Conservation (phyloP, 2,888 invertebrate genomes). For the Zygogramma bicolorata region DNA sequence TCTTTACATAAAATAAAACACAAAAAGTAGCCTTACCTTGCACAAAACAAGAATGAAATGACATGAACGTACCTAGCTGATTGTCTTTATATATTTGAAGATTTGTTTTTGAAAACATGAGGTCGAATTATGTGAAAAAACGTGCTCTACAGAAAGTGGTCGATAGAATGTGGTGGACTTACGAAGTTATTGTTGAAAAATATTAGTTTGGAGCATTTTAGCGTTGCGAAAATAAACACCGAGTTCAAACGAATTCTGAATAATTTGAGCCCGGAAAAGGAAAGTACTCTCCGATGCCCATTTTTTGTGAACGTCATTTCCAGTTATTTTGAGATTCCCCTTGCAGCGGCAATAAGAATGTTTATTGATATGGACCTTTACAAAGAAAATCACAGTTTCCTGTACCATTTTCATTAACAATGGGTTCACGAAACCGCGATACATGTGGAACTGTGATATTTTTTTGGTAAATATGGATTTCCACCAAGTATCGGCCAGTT, state of each 20-base stretch:
- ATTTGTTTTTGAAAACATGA: constrained; percentile 36
- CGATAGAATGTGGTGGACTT: not conserved
- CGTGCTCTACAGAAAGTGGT: constrained; percentile 18
- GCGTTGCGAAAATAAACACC: not conserved
- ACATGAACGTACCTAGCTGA: constrained; percentile 33
- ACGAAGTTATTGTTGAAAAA: constrained; percentile 12
- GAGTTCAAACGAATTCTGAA: not conserved
- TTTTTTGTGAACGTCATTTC: too few relatives aligned
- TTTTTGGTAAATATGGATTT: too few relatives aligned
- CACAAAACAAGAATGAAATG: constrained; percentile 44
- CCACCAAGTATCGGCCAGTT: too few relatives aligned
- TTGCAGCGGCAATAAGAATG: too few relatives aligned
- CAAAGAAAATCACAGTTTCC: too few relatives aligned
- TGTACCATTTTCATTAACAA: too few relatives aligned
- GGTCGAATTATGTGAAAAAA: constrained; percentile 24
- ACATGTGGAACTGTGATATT: too few relatives aligned
- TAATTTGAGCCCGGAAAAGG: not conserved
- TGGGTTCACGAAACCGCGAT: too few relatives aligned
- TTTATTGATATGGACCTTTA: too few relatives aligned
- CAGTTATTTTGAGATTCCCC: too few relatives aligned
- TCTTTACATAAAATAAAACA: not conserved
- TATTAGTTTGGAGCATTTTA: not conserved
- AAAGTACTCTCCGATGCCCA: not conserved
- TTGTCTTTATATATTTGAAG: constrained; percentile 42
- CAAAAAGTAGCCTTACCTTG: constrained; percentile 41